A percentile compares a stretch with the other conserved stretches of the same genome.
Conservation (phyloP, 2,888 invertebrate genomes). For the Lasioglossum oenotherae region DNA sequence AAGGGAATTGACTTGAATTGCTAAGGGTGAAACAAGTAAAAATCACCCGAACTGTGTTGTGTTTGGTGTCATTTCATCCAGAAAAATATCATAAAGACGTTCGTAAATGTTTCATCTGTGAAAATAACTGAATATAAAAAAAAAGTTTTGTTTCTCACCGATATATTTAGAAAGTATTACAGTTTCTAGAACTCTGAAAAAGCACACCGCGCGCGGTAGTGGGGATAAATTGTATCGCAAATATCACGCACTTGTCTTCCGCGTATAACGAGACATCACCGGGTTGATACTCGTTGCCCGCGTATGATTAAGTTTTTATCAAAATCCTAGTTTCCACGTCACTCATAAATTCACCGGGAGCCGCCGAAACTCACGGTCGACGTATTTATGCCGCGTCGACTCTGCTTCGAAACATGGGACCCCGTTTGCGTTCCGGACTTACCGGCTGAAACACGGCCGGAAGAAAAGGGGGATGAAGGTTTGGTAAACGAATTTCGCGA, state of each 20-base stretch:
- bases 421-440: slow-evolving; percentile 7
- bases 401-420: background rate
- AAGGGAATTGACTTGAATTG: too few species aligned
- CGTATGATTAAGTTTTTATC: slow-evolving; percentile 67
- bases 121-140: too few species aligned
- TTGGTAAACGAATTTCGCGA: slow-evolving; percentile 23
- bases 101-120: too few species aligned
- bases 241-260: background rate
- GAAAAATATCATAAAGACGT: too few species aligned
- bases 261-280: background rate
- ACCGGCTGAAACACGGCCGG: background rate
- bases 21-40: too few species aligned
- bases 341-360: slow-evolving; percentile 58
- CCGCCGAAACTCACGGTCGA: slow-evolving; percentile 28
- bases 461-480: background rate
- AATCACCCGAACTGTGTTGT: too few species aligned
- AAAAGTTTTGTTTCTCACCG: too few species aligned
- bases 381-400: slow-evolving; percentile 18
- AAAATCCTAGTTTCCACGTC: slow-evolving; percentile 59
- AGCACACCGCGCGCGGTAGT: background rate
- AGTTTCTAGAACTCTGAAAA: background rate
- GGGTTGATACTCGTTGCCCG: slow-evolving; percentile 60
- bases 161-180: too few species aligned
- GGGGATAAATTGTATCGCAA: background rate
- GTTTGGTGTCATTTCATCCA: too few species aligned